phyloP scores from a whole-genome alignment of 2,113 vertebrate species.

The Phocoena sinus region DNA sequence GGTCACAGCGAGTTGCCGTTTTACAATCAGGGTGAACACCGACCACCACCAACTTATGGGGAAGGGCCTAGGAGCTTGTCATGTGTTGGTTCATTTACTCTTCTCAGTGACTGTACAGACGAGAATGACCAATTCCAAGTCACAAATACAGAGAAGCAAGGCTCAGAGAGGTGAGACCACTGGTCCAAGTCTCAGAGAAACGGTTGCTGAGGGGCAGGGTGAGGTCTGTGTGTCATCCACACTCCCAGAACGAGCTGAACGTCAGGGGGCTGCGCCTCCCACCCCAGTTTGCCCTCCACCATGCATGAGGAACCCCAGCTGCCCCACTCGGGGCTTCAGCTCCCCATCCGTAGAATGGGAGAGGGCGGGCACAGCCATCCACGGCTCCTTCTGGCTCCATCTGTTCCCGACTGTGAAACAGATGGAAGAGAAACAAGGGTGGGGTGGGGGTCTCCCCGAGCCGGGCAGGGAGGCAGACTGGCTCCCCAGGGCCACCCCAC shows the following conservation, averaged over 20 bases:
- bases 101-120: accelerated
- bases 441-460: neutral
- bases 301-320: neutral
- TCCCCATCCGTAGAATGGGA: conserved; percentile 59
- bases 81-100: accelerated
- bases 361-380: neutral
- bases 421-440: neutral
- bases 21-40: neutral
- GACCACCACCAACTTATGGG: accelerated
- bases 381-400: neutral
- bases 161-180: neutral
- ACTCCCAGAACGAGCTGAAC: neutral
- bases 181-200: neutral
- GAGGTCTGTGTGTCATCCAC: accelerated
- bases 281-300: neutral
- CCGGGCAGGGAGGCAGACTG: neutral
- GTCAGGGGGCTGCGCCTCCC: neutral
- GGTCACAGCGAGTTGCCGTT: neutral
- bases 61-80: no score
- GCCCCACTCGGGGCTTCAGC: neutral
- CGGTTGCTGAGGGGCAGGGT: neutral
- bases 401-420: conserved; percentile 23
- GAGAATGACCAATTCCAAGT: neutral
- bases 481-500: neutral
- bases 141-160: neutral